phyloP scores from a whole-genome alignment of 1,140 invertebrate species.

The Calliphora vicina region DNA sequence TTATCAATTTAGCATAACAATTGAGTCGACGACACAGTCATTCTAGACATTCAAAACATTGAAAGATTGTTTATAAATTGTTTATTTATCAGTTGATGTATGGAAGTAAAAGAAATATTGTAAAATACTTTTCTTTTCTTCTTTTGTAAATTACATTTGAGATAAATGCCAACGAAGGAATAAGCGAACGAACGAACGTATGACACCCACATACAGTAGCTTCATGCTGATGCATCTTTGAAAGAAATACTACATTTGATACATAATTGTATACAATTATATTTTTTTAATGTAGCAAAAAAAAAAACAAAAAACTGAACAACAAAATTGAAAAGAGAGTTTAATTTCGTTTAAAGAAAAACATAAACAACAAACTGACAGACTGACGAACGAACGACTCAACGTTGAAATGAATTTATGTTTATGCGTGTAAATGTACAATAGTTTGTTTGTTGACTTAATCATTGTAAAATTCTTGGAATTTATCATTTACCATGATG shows the following conservation, averaged over 20 bases:
- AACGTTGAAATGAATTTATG: too few species aligned
- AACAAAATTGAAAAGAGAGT: not conserved
- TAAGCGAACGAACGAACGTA: too few species aligned
- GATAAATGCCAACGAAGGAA: constrained; percentile 12
- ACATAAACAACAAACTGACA: not conserved
- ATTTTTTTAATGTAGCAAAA: not conserved
- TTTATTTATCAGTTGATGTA: not conserved
- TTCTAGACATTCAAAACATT: not conserved
- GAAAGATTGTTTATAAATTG: not conserved
- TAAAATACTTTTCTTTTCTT: not conserved
- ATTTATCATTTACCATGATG: not conserved
- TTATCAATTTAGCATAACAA: constrained; percentile 14
- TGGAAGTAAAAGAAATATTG: not conserved
- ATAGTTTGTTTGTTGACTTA: not conserved
- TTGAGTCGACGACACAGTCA: not conserved
- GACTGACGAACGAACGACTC: not conserved
- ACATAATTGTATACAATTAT: not conserved
- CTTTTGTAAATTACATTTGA: not conserved
- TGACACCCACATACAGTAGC: constrained; percentile 3
- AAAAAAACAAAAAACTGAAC: not conserved
- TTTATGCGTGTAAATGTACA: not conserved
- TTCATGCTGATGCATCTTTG: not conserved
- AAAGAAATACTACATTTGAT: not conserved
- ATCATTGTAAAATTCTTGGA: constrained; percentile 2
- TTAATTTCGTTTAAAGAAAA: not conserved